Conservation (phyloP, 2,797 vertebrate species). For the Hapalemur alaotrensis region DNA sequence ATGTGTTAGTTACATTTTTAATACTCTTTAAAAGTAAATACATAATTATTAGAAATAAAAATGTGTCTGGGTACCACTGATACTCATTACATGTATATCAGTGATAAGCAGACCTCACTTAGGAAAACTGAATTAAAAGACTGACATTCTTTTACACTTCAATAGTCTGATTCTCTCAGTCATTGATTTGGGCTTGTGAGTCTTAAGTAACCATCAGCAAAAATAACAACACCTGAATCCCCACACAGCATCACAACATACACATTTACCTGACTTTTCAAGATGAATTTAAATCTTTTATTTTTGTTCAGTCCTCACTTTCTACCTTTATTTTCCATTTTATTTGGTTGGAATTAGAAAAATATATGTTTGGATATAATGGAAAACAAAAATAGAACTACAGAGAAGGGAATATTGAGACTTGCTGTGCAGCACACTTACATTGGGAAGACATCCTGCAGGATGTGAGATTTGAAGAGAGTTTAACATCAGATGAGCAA, state of each 20-base stretch:
- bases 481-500: not conserved
- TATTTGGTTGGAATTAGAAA: conserved; percentile 23
- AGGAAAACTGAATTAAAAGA: conserved; percentile 13
- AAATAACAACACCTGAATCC: not conserved
- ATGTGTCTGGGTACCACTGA: not conserved
- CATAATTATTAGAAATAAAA: conserved; percentile 37
- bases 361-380: not conserved
- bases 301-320: not conserved
- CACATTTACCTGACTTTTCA: not conserved
- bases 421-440: not conserved
- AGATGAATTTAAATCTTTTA: conserved; percentile 1
- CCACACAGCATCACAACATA: not conserved
- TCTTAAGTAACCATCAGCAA: not conserved
- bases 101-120: not conserved
- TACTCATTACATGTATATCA: not conserved
- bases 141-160: not conserved
- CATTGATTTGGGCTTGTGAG: not conserved
- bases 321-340: conserved; percentile 6
- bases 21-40: conserved; percentile 10
- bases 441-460: not conserved
- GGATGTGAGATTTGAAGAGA: not conserved
- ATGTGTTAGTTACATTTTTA: not conserved
- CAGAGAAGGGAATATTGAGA: not conserved
- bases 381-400: not conserved
- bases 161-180: not conserved